Base-by-base conservation (phyloP, 2,113 vertebrate species). In the Leiothrix lutea region DNA sequence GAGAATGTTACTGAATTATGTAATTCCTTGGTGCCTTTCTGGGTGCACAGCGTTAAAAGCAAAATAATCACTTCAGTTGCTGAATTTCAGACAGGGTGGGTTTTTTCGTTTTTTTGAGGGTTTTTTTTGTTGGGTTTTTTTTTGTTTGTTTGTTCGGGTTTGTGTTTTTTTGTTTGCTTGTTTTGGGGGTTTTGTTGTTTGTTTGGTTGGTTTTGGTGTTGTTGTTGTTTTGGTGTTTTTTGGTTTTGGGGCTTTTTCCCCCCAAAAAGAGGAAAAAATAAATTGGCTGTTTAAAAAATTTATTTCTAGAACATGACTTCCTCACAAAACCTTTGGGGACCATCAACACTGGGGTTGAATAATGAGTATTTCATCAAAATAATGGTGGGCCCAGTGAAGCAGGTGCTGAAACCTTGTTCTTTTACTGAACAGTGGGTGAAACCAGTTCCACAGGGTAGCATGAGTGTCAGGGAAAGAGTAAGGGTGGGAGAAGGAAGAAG, bases 11-110 rank as follows among this genome's bases (percentile, higher is more conserved):
- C 79, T 67, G 56, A 53, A 67, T 93, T 96, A 86, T 57, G 21
- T 84, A 96, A 96, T 38, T 95, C 60, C 82, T 90, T 54, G 31
- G 44, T 88, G 57, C 67, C 82, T 92, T 90, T 92, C 69, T 80
- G 86, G 60, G 36, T 28, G 20, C 64, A 74, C 50, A 36, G 42
- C 12, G 22, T 80, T 95, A 72, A 96, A 96, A 92, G 60, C 78
- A 44, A 93, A 92, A 93, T 71, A 88, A 80, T 48, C 0, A 0
- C 79, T 88, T 92, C 57, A 31, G 71, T n/a, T 57, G 31, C 64
- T 90, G 88, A 83, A 88, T 92, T 95, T 88, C 61, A 74, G 64
- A 86, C 26, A 44, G 56, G 20, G 22, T 36, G 20, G 36, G 36
- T 26, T 67, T 35, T 64, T 31, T 22, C 8, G 45, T 22, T 9